Conservation (phyloP, 2,797 vertebrate species). For the Fratercula arctica region DNA sequence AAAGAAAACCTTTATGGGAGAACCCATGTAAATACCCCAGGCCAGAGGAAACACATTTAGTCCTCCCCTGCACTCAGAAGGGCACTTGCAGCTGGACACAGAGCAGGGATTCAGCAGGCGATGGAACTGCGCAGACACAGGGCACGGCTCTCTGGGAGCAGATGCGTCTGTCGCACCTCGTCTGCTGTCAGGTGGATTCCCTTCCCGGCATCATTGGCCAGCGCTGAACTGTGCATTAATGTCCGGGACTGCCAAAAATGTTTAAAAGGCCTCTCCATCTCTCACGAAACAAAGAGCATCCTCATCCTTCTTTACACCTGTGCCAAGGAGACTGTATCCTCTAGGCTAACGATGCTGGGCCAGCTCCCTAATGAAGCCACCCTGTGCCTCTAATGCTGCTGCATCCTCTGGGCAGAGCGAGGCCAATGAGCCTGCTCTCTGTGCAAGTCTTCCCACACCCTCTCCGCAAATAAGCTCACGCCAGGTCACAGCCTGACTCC, state of each 20-base stretch:
- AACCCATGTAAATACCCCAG: background rate
- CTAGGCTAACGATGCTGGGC: background rate
- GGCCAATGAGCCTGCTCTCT: background rate
- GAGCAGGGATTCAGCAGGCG: background rate
- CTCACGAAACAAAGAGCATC: background rate
- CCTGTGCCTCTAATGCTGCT: background rate
- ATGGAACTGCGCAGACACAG: background rate
- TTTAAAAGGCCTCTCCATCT: background rate
- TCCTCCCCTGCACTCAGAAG: background rate
- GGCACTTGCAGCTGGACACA: background rate
- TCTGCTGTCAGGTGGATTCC: background rate
- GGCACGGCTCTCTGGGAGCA: background rate
- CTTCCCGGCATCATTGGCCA: background rate
- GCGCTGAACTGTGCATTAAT: background rate
- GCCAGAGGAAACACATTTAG: background rate
- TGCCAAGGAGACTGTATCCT: conserved; percentile 18
- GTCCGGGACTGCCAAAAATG: background rate
- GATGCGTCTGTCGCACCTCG: background rate
- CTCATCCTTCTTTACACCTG: background rate
- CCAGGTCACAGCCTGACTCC: conserved; percentile 10
- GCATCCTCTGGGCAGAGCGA: background rate
- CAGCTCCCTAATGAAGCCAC: background rate
- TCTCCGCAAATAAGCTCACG: background rate
- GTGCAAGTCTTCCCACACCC: background rate
- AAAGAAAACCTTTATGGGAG: background rate